Evolutionary conservation across 1,140 invertebrate genomes (phyloP).

Genomic region (Leptopilina boulardi): DNA sequence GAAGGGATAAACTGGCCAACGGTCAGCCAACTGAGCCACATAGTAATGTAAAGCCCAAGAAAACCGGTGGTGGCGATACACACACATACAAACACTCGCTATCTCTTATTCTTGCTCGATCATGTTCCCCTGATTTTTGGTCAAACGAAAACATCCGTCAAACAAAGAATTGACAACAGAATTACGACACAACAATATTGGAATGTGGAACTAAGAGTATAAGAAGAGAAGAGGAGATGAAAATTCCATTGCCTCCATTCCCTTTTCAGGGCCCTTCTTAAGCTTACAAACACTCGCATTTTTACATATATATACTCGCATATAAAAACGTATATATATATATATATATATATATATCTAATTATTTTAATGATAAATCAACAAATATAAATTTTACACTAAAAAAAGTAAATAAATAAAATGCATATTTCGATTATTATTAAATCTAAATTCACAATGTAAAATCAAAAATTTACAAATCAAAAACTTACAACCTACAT

Average conservation of each 20-base stretch:
- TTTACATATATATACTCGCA: no score
- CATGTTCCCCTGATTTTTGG: conserved; percentile 61
- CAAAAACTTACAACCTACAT: no score
- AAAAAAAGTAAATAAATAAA: no score
- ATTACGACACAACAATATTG: conserved; percentile 4
- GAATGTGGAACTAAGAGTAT: conserved; percentile 12
- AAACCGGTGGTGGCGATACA: background rate
- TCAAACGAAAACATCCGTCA: conserved; percentile 63
- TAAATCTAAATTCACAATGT: no score
- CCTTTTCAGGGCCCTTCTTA: conserved; percentile 2
- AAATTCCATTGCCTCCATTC: background rate
- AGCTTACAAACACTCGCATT: background rate
- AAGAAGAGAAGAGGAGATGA: background rate
- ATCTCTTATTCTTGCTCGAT: background rate
- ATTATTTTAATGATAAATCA: no score
- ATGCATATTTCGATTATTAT: no score
- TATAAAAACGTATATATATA: no score
- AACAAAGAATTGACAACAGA: conserved; percentile 54
- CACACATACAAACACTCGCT: background rate
- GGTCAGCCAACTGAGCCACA: conserved; percentile 36
- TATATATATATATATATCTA: no score
- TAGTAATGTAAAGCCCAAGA: conserved; percentile 17
- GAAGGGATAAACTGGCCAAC: conserved; percentile 46
- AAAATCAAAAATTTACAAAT: no score
- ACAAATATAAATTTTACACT: no score